Base-by-base conservation (phyloP, 2,797 vertebrate species). In the Microchirus variegatus region DNA sequence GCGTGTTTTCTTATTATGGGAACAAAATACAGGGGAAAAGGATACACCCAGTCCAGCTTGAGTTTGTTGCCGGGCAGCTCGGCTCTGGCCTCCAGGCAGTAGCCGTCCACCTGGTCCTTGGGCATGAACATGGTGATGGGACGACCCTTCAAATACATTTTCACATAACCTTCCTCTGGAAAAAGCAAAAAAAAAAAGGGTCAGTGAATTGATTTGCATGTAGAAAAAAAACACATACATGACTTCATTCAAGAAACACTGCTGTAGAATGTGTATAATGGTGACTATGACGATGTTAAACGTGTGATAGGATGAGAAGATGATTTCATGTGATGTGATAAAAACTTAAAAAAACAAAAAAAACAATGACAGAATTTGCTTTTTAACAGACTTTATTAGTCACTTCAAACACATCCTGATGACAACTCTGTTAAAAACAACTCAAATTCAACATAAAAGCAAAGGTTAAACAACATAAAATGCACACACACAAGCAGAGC, bases 11-110 rank as follows among this genome's bases (percentile, higher is more conserved):
- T 11, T 22, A 9, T 45, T 10, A 54, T 10, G 38, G 10, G n/a
- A n/a, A n/a, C n/a, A n/a, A 22, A 22, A 22, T 10, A 14, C 13
- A 49, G 47, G 62, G 62, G 64, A 64, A 31, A 96, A 98, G 97
- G 98, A 99, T 99, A 99, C 97, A 99, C 98, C 97, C 98, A 99
- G 85, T 99, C 96, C 89, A 99, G 92, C 81, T 99, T 99, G 82
- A 99, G 95, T 59, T 95, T 96, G 90, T 94, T 96, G 84, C 91
- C 57, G 17, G 97, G 95, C 53, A 98, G 92, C 26, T 99, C 98
- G 17, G 91, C 93, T 90, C 95, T 94, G 75, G 95, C 93, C 78
- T 99, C 97, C 91, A 99, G 89, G 84, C 86, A 95, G 91, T 99
- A 99, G 78, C 91, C 87, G 50, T 98, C 96, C 93, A 96, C 95